Conservation (phyloP, 2,113 vertebrate species). For the Plotosus lineatus region DNA sequence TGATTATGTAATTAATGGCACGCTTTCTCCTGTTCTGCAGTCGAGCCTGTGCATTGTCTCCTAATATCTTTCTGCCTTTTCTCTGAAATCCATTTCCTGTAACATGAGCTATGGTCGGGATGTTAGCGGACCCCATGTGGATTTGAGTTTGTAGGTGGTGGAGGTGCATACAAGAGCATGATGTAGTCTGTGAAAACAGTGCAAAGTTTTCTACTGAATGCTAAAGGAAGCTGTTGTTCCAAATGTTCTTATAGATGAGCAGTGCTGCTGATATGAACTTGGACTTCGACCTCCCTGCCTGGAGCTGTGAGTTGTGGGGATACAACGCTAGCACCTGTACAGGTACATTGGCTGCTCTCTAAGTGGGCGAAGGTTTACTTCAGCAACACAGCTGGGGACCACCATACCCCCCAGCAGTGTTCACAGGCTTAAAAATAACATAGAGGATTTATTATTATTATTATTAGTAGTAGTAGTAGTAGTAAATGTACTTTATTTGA, state of each 20-base stretch:
- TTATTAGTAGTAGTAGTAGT: no score
- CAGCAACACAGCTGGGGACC: background rate
- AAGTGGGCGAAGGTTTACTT: background rate
- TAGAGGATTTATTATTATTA: no score
- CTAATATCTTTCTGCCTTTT: no score
- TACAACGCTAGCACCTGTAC: conserved; percentile 68
- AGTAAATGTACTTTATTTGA: no score
- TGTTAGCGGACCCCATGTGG: no score
- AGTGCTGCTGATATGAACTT: conserved; percentile 80
- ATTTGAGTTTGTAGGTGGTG: background rate
- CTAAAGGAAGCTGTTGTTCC: background rate
- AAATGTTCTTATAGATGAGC: conserved; percentile 67
- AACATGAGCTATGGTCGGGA: no score
- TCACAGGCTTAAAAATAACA: background rate
- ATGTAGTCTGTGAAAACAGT: background rate
- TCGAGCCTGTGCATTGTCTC: no score
- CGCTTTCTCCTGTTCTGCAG: no score
- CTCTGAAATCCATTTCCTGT: no score
- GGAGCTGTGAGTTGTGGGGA: conserved; percentile 74
- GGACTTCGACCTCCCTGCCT: conserved; percentile 82
- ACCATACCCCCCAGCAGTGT: background rate
- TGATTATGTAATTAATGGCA: no score
- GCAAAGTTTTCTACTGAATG: background rate
- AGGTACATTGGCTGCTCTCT: conserved; percentile 69
- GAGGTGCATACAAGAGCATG: background rate